Conservation (phyloP, 2,888 invertebrate genomes). For the Caenorhabditis sp. region DNA sequence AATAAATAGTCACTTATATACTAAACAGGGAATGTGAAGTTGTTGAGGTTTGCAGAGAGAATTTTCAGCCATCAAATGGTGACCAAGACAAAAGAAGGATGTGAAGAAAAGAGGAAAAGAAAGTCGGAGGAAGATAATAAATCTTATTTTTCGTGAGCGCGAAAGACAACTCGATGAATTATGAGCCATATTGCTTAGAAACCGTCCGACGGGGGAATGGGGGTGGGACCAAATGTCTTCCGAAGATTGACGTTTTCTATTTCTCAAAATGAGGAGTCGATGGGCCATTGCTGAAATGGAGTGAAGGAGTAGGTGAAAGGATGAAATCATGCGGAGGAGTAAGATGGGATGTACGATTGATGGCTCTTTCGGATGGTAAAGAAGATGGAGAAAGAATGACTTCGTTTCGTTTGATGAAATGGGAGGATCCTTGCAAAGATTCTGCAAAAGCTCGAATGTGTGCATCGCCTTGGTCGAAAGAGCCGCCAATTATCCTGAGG, state of each 20-base stretch:
- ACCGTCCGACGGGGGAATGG: conserved; percentile 21
- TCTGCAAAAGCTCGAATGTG: conserved; percentile 9
- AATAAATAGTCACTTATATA: neutral
- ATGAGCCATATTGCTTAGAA: conserved; percentile 51
- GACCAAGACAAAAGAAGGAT: conserved; percentile 12
- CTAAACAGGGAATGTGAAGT: neutral
- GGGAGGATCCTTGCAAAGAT: neutral
- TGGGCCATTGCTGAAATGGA: conserved; percentile 26
- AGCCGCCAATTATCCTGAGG: conserved; percentile 36
- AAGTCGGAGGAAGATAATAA: conserved; percentile 18
- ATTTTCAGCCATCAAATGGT: conserved; percentile 22
- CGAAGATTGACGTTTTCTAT: conserved; percentile 34
- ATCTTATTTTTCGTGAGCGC: conserved; percentile 38
- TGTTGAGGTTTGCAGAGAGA: neutral
- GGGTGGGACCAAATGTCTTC: neutral
- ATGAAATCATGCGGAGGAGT: conserved; percentile 38
- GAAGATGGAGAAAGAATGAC: conserved; percentile 15
- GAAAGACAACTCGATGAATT: conserved; percentile 14
- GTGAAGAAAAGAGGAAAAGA: conserved; percentile 17
- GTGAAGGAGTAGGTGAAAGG: conserved; percentile 12
- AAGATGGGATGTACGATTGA: conserved; percentile 34
- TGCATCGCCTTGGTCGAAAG: neutral
- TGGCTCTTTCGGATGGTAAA: conserved; percentile 14
- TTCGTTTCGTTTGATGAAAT: conserved; percentile 22
- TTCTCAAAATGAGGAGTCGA: conserved; percentile 35